These are phyloP conservation scores for Bos indicus DNA, from an alignment of 2,113 vertebrate genomes.

Conservation along the genomic window DNA sequence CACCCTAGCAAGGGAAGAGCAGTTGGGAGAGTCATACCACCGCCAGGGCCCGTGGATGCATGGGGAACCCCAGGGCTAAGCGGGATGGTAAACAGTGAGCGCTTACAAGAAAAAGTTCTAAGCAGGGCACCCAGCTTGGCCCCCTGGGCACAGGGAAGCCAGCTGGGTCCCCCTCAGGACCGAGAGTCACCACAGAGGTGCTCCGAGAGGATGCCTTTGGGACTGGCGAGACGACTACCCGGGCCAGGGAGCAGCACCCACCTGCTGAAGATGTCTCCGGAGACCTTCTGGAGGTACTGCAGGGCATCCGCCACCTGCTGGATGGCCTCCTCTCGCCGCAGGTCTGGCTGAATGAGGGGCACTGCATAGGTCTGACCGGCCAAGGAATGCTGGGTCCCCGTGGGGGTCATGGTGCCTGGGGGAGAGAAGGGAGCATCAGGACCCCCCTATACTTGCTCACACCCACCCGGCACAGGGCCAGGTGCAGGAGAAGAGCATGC, in stretches of 20 bases:
- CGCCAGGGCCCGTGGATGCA: background rate
- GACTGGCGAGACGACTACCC: background rate
- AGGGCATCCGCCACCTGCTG: conserved; percentile 93
- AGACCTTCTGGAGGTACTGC: conserved; percentile 91
- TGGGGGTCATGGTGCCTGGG: conserved; percentile 80
- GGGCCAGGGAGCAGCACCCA: conserved; percentile 46
- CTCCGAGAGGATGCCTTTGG: background rate
- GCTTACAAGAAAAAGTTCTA: background rate
- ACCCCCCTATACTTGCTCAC: background rate
- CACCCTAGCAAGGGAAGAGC: rapidly evolving
- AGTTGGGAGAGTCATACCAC: background rate
- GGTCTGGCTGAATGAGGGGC: conserved; percentile 93
- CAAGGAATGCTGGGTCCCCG: conserved; percentile 83
- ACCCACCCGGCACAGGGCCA: background rate
- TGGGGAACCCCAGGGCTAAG: background rate
- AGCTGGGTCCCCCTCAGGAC: background rate
- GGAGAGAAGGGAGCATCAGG: conserved; percentile 27
- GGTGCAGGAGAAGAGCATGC: background rate
- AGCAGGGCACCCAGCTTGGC: background rate
- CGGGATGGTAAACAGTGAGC: background rate
- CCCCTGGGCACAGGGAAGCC: background rate
- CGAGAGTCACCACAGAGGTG: background rate
- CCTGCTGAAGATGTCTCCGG: conserved; percentile 95
- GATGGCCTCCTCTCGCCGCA: conserved; percentile 93
- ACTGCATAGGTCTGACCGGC: conserved; percentile 92